Base-by-base conservation (phyloP, 2,797 vertebrate genomes). In the Sparidentex hasta region DNA sequence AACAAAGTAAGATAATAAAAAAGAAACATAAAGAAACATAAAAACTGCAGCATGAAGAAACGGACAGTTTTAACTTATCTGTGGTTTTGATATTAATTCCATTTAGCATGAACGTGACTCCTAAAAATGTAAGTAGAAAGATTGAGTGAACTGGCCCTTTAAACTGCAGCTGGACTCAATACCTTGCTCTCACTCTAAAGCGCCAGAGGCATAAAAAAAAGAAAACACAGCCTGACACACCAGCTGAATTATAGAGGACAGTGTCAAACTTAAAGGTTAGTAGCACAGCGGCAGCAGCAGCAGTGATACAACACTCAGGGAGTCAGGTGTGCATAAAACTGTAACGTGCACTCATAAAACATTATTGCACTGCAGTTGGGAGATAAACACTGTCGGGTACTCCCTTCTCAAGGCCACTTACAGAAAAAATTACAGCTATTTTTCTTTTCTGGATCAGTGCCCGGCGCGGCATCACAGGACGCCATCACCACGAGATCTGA, bases 321-420 rank as follows among this genome's bases (percentile, higher is more conserved):
- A 81, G 74, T 76, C 75, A 80, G 43, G 76, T 84, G 78, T 58
- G 87, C 74, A 71, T 84, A 82, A 85, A 81, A 80, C 70, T 64
- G 41, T 73, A 84, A 83, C 72, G 75, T 48, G 51, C 41, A 47
- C 79, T 82, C 80, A 81, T 87, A 86, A 85, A 91, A 90, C 50
- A 81, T 85, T 46, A 83, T 57, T 72, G 79, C 61, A 5, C 50
- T 21, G 76, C 76, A 16, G 50, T 67, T 81, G 71, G 41, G 50
- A 74, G 83, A 80, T 81, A 89, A 91, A 85, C 78, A 80, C 71
- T 25, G 56, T 69, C 55, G 38, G 38, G 41, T 9, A 14, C 48
- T 73, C 52, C 58, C 38, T 44, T 78, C 66, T 64, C 70, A 83
- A 68, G 76, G 75, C 75, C 80, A 83, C 74, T 78, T 56, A 54